Evolutionary conservation across 2,113 vertebrate species (phyloP).

Genomic region (Scopus umbretta): DNA sequence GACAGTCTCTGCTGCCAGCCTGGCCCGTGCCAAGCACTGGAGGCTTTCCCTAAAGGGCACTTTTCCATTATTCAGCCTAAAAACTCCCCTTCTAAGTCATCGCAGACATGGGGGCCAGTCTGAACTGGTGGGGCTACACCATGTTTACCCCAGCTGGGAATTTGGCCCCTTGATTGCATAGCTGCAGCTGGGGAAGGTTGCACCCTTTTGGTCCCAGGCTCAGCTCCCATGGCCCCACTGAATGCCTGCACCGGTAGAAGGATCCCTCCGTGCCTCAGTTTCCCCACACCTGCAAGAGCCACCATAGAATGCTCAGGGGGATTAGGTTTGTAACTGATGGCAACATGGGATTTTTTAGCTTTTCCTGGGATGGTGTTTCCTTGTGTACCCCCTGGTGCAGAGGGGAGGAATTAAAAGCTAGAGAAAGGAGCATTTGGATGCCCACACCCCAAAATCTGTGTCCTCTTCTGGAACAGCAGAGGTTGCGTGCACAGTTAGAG

Average conservation of each 20-base stretch:
- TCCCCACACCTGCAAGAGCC: neutral
- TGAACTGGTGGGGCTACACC: neutral
- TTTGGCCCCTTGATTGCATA: too few species aligned
- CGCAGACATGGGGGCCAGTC: neutral
- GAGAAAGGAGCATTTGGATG: neutral
- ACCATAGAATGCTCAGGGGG: rapidly evolving
- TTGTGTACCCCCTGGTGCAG: rapidly evolving
- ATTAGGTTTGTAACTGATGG: neutral
- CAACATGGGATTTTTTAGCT: neutral
- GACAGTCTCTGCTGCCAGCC: neutral
- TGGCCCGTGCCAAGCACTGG: rapidly evolving
- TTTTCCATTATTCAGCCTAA: neutral
- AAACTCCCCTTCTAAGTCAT: neutral
- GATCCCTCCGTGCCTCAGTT: neutral
- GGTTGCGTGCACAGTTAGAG: rapidly evolving
- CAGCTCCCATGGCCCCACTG: neutral
- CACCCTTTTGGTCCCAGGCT: neutral
- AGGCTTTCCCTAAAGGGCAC: neutral
- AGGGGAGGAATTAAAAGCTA: neutral
- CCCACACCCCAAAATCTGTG: neutral
- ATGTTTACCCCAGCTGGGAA: neutral
- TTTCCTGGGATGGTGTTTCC: neutral
- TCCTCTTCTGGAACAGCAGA: rapidly evolving
- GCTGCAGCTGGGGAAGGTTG: neutral
- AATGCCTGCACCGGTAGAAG: rapidly evolving